A percentile compares a stretch with the other conserved stretches of the same genome.
Conservation (phyloP, 2,888 invertebrate genomes). For the Macrosiphum euphorbiae region DNA sequence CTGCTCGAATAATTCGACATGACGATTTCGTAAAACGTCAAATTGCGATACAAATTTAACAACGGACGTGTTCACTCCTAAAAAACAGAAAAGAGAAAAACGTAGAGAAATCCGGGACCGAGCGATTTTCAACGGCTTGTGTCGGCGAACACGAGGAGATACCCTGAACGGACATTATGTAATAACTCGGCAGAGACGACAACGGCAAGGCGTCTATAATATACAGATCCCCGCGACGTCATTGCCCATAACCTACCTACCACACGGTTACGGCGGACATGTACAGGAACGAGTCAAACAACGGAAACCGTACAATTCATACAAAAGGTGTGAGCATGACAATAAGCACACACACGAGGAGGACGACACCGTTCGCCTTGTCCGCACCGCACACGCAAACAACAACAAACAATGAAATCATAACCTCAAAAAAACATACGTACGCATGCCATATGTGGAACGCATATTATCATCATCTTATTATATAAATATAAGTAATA, state of each 20-base stretch:
- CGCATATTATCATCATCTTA: background rate
- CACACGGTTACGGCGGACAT: background rate
- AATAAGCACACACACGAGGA: background rate
- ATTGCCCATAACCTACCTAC: background rate
- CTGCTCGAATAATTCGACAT: background rate
- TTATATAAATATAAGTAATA: background rate
- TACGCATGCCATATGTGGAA: background rate
- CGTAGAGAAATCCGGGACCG: background rate
- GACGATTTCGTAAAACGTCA: background rate
- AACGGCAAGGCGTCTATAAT: background rate
- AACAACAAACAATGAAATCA: slow-evolving; percentile 35
- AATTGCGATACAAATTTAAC: background rate
- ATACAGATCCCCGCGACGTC: background rate
- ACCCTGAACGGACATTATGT: background rate
- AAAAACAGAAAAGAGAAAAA: slow-evolving; percentile 4
- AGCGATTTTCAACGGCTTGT: background rate
- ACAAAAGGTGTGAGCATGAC: background rate
- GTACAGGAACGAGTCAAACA: background rate
- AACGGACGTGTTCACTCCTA: background rate
- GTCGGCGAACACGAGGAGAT: background rate
- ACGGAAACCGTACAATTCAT: background rate
- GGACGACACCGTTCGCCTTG: background rate
- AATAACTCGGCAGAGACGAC: background rate
- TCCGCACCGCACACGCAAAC: background rate
- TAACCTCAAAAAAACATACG: slow-evolving; percentile 54